Percentiles rank a stretch among this genome's conserved stretches.
These are phyloP conservation scores for Drymodes brunneopygia DNA, from an alignment of 2,113 vertebrate genomes.

Conservation along the genomic window DNA sequence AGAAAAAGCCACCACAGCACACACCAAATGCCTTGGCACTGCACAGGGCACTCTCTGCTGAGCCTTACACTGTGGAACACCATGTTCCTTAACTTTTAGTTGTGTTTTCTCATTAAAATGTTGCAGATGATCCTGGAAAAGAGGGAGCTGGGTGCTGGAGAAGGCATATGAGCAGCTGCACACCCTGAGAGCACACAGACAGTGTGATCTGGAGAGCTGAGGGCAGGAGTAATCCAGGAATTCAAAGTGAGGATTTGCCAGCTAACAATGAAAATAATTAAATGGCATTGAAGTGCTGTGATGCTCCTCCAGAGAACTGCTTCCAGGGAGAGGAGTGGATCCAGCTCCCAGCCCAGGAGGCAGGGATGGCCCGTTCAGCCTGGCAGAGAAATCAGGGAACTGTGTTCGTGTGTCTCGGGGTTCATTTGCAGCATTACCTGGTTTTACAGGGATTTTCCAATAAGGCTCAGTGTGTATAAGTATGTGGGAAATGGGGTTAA, in stretches of 20 bases:
- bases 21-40: neutral
- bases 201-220: accelerated
- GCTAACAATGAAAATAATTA: neutral
- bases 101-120: neutral
- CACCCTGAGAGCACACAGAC: neutral
- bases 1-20: neutral
- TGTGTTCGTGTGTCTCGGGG: accelerated
- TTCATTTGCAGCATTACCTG: accelerated
- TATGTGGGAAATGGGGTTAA: neutral
- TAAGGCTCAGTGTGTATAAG: neutral
- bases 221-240: neutral
- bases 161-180: neutral
- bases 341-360: neutral
- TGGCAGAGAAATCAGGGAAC: neutral
- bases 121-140: neutral
- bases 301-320: neutral
- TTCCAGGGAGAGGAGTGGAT: neutral
- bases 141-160: neutral
- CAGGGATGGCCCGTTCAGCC: neutral
- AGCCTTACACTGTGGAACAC: neutral
- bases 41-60: accelerated
- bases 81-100: neutral
- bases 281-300: accelerated
- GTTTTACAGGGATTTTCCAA: neutral
- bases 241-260: neutral